Evolutionary conservation across 2,113 vertebrate species (phyloP), one percentile per base, ranked within the genome.

Genomic region (Jacana jacana): DNA sequence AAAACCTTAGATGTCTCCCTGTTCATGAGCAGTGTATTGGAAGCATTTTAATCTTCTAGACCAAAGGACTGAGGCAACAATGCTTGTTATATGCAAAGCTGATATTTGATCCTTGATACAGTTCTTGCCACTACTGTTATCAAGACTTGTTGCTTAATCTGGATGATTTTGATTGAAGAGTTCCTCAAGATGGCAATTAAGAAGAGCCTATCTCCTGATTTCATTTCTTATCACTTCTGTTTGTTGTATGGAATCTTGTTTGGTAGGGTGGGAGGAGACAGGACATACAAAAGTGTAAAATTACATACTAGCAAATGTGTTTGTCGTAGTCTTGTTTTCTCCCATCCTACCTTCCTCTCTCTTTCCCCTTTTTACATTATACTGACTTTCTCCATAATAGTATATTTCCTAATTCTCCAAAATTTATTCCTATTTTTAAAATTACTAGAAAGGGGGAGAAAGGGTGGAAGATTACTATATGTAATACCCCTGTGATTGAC

Each of bases 401-500:
- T 40, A 0, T 49, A 61, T 82, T 85, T 75, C 28, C 22, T 55
- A 80, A 73, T 33, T 73, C 73, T 83, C 64, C 25, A 64, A 73
- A 10, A 2, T 4, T 30, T 54, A 51, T 87, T 61, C 17, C 4
- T 27, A 10, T 20, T 55, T 81, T 96, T 73, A 72, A 3, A 79
- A 70, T 40, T 39, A 91, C 37, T 61, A 12, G 35, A 73, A 73
- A 88, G 52, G 66, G 88, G 96, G 89, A 93, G 90, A 95, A 96
- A 95, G 81, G 87, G 86, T 91, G 70, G 93, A 97, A 87, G 37
- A 58, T 87, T 92, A 52, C 80, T 96, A 42, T 93, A 48, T 93
- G n/a, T 86, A 82, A 88, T 81, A 87, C 87, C 95, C 95, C 92
- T 94, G 51, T 96, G 81, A 96, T 76, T 97, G 94, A 96, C 88